Base-by-base conservation (phyloP, 2,797 vertebrate genomes). In the Eurystomus glaucurus region DNA sequence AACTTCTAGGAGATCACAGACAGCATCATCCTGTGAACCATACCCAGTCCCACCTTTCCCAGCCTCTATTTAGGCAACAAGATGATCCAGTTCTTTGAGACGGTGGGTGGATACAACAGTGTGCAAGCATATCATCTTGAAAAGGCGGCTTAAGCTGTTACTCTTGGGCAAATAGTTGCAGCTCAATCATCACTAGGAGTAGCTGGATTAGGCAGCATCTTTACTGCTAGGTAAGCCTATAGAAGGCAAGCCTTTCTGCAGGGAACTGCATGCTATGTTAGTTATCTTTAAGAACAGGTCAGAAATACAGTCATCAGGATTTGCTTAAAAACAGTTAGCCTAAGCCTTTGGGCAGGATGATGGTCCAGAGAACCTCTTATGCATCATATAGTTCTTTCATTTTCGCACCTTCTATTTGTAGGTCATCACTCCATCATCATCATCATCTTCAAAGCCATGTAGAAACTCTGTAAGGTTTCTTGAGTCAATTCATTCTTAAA, bases 401-500 rank as follows among this genome's bases (percentile, higher is more conserved):
- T 81, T 65, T 75, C 37, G 57, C 16, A 39, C n/a, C 21, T 70
- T 21, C 9, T 43, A 33, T 58, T 72, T 91, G 50, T 83, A 87
- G 86, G 86, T 79, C 88, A 95, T 57, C 43, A 29, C 46, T 70
- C 51, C 52, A 62, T 16, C 33, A 85, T 18, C 66, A 85, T n/a
- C n/a, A n/a, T 20, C 66, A 77, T 16, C 45, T 83, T 66, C 70
- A 89, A 92, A 94, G 46, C 35, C 55, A 74, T 1, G 8, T 48
- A 64, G 31, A 6, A 68, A 33, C 39, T 57, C 52, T 2, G 19
- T 6, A 60, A 66, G 10, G 29, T 64, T 76, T 39, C 58, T 60
- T 26, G 43, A 92, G 52, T 87, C 55, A 82, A 65, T 64, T 93
- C 16, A 70, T 80, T 86, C 80, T 77, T 80, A 58, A 96, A 41